Evolutionary conservation across 2,797 vertebrate species (phyloP).

Genomic region (Monodelphis domestica): DNA sequence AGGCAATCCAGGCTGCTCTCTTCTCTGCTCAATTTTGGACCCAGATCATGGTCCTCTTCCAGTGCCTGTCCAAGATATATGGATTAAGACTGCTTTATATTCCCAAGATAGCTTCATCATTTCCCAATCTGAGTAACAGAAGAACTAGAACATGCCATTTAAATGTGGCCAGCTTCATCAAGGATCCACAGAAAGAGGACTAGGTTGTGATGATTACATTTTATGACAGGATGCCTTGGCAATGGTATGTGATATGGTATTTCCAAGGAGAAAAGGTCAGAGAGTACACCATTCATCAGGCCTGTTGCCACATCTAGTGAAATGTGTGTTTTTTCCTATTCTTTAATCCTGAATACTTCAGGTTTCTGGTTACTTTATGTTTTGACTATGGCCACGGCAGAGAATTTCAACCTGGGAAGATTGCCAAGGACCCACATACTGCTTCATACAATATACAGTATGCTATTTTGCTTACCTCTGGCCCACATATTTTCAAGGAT

Average conservation of each 20-base stretch:
- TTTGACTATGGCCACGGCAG: slow-evolving; percentile 48
- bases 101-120: neutral
- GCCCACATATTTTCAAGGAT: slow-evolving; percentile 32
- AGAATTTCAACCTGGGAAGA: slow-evolving; percentile 55
- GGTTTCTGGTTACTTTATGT: slow-evolving; percentile 50
- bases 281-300: neutral
- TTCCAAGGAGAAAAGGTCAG: neutral
- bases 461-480: slow-evolving; percentile 50
- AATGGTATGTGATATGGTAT: neutral
- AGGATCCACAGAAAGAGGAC: neutral
- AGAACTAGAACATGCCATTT: neutral
- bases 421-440: neutral
- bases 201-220: neutral
- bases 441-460: slow-evolving; percentile 16
- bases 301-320: neutral
- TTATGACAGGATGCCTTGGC: neutral
- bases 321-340: neutral
- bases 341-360: slow-evolving; percentile 14
- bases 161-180: neutral
- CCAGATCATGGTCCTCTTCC: neutral
- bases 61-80: neutral
- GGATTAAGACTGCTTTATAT: neutral
- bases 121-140: neutral
- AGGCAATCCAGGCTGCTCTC: neutral
- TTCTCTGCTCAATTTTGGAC: neutral